Base-by-base conservation (phyloP, 1,140 invertebrate species). In the Drosophila yakuba region DNA sequence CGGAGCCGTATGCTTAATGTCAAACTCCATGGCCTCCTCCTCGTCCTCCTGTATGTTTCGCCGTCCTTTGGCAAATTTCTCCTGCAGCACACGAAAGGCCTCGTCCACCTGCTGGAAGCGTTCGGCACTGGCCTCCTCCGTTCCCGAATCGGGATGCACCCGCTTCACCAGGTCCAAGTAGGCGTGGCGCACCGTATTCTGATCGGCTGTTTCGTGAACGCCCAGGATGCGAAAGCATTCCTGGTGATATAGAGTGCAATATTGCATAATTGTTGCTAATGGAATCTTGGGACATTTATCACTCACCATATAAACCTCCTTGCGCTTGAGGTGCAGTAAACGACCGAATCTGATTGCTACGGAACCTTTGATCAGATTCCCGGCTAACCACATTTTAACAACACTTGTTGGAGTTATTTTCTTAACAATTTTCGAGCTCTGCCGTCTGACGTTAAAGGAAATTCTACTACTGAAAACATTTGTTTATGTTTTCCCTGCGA, bases 131-230 rank as follows among this genome's bases (percentile, higher is more conserved):
- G 96, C 95, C 75, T 96, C 94, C 3, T 93, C 90, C 3, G 93
- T 94, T 2, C 95, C 94, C 56, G 96, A 96, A 82, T 98, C 97
- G 0, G 97, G 97, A 93, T 98, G 97, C 91, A 95, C 97, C 68
- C 94, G 94, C 91, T 97, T 97, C 0, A 95, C 97, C 23, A 97
- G 91, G 60, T 95, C 91, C 20, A 97, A 92, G 88, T 97, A 98
- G 36, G 96, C 95, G 45, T 94, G 81, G 67, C 95, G 93, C 6
- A 97, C 94, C 32, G 94, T 94, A 85, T 96, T 95, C 91, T 96
- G 95, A 67, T 96, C 95, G 52, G 95, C 95, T 43, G 95, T 93
- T 78, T 95, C 93, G 15, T 94, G 85, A 10, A 97, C 93, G 55
- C 94, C 95, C 8, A 97, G 92, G 11, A 95, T 92, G 78, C 93